Base-by-base conservation (phyloP, 2,888 invertebrate species). In the Diabrotica balteata region DNA sequence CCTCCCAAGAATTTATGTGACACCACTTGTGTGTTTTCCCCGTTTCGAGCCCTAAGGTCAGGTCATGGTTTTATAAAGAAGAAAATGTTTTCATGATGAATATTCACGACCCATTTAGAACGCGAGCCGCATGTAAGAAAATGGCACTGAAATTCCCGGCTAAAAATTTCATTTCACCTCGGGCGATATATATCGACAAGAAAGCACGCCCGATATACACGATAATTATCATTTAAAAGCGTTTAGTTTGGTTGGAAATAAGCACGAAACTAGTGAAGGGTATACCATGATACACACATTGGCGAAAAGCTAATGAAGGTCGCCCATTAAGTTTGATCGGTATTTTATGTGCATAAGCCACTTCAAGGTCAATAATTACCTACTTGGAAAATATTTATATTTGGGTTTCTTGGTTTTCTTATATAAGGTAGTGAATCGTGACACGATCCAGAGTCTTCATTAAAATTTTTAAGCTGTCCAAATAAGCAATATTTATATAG, bases 11-110 rank as follows among this genome's bases (percentile, higher is more conserved):
- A 67, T 67, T 70, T 67, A 70, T 70, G 64, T 67, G 66, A 63
- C 69, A 63, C 61, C 61, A 57, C 63, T 53, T 60, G 60, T 54
- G 63, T 50, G 66, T 67, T 61, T 65, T 59, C 64, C 64, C 58
- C 58, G 53, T 57, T 60, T 63, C 54, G 55, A 54, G 47, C 50
- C 43, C 63, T 53, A 62, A 67, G 67, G 63, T 63, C 64, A 65
- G 67, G 66, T 64, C 70, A 57, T 61, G 67, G 62, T 67, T 63
- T 32, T 58, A 67, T 61, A 67, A 62, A 62, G 67, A 64, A 60
- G 50, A 60, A 66, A 66, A 69, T 69, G 60, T 63, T 63, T 63
- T 69, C 63, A 53, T 63, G 67, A 70, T 70, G 70, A 67, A 70
- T 70, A 70, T 70, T 67, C 62, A 70, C 67, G 62, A 62, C 43